Percentiles rank a stretch among this genome's conserved stretches.
phyloP scores from a whole-genome alignment of 2,113 vertebrate genomes.

The Callionymus lyra region DNA sequence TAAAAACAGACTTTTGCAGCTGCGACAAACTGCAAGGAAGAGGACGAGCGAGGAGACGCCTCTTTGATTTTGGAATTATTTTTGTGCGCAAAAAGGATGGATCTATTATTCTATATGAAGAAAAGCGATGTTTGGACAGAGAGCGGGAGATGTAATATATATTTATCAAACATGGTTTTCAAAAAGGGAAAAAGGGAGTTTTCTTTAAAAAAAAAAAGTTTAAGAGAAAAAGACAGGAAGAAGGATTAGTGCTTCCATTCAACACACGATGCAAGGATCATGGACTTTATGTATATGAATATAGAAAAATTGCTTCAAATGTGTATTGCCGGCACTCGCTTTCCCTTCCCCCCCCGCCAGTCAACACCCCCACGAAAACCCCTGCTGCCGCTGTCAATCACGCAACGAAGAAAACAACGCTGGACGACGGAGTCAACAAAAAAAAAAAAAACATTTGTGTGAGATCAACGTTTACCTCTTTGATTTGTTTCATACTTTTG shows the following conservation, averaged over 20 bases:
- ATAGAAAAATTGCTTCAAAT: conserved; percentile 44
- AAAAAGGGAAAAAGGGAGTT: conserved; percentile 30
- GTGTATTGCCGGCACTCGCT: conserved; percentile 58
- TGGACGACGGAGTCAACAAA: neutral
- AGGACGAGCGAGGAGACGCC: conserved; percentile 9
- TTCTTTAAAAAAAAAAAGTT: conserved; percentile 14
- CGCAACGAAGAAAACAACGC: neutral
- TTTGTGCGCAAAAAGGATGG: conserved; percentile 41
- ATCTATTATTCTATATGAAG: conserved; percentile 60
- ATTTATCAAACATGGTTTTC: conserved; percentile 63
- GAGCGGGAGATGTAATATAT: conserved; percentile 78
- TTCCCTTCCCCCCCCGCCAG: conserved; percentile 1
- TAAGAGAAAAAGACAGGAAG: conserved; percentile 10
- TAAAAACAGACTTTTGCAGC: conserved; percentile 37
- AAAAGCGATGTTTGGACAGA: conserved; percentile 24
- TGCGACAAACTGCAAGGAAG: conserved; percentile 32
- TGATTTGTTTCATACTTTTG: conserved; percentile 18
- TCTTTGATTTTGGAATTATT: conserved; percentile 28
- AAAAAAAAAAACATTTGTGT: conserved; percentile 22
- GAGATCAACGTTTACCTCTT: conserved; percentile 47
- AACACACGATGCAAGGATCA: conserved; percentile 42
- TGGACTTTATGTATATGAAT: conserved; percentile 52
- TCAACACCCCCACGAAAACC: neutral
- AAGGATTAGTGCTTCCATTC: conserved; percentile 60
- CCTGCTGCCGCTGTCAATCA: neutral